Percentiles rank a stretch among this genome's conserved stretches.
phyloP scores from a whole-genome alignment of 30 jellyfish, hydroid and myxozoan genomes.

The Clytia hemisphaerica region DNA sequence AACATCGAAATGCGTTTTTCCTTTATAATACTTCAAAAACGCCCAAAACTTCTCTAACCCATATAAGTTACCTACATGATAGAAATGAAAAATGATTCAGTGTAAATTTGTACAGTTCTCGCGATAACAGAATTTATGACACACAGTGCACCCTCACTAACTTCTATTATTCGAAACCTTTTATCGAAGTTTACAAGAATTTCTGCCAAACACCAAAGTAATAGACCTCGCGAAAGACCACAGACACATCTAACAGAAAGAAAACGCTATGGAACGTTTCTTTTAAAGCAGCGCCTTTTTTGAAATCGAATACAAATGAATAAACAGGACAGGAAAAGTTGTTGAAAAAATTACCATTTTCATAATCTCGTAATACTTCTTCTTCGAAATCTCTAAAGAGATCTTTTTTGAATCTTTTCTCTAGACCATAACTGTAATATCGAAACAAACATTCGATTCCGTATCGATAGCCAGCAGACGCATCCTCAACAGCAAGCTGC shows the following conservation, averaged over 20 bases:
- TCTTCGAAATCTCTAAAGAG: slow-evolving; percentile 84
- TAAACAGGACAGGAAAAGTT: too few relatives aligned
- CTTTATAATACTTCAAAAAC: slow-evolving; percentile 87
- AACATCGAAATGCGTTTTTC: slow-evolving; percentile 76
- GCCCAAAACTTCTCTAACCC: slow-evolving; percentile 99
- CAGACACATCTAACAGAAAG: neutral
- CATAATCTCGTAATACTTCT: slow-evolving; percentile 79
- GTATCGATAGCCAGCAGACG: slow-evolving; percentile 86
- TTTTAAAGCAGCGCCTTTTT: neutral
- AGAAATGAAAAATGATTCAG: neutral
- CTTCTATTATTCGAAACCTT: neutral
- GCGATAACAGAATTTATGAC: neutral
- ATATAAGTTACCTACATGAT: slow-evolving; percentile 63
- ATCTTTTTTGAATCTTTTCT: slow-evolving; percentile 69
- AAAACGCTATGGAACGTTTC: neutral
- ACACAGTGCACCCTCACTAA: neutral
- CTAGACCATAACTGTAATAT: slow-evolving; percentile 91
- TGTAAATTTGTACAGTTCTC: too few relatives aligned
- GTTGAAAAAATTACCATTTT: slow-evolving; percentile 54
- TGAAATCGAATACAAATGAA: too few relatives aligned
- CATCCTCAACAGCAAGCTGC: slow-evolving; percentile 85
- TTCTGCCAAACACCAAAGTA: neutral
- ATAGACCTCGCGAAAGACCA: neutral
- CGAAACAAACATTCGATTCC: slow-evolving; percentile 96
- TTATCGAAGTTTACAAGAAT: neutral